Base-by-base conservation (phyloP, 2,797 vertebrate species). In the Ctenochaetus hawaiiensis region DNA sequence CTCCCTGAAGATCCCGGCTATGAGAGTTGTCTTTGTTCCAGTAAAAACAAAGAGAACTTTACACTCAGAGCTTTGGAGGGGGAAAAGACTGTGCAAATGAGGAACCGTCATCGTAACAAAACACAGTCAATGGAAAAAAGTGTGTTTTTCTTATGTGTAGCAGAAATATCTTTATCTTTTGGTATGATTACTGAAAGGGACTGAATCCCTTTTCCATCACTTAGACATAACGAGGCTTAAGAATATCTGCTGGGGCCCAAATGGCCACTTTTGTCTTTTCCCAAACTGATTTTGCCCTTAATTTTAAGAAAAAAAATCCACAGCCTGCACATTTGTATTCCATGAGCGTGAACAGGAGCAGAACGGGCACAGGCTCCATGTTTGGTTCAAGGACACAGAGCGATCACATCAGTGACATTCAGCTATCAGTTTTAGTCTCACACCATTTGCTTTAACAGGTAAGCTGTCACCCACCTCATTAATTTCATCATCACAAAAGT, bases 11-110 rank as follows among this genome's bases (percentile, higher is more conserved):
- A 59, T 17, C 41, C 10, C 41, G 39, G 84, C 74, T 75, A 39
- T 57, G 73, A 78, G 77, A 68, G 16, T 68, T 61, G n/a, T 71
- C 80, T 86, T 86, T 87, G 63, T 84, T 86, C 58, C 47, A 37
- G 58, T 59, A 52, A 71, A 78, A 88, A 86, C 80, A 86, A 78
- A 70, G 54, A 64, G 23, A 58, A 67, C 58, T 83, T 62, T 62
- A 34, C 58, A 11, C 44, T 18, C 18, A 72, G 49, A 54, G 22
- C 51, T 80, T 41, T 52, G 52, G 12, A 34, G 44, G 56, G 56
- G 30, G 52, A 74, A 45, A 53, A 8, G 48, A 62, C 72, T 44
- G 39, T 10, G 7, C 39, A 39, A 10, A 41, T 41, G 11, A 64
- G 57, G 44, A 63, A 17, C 45, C 41, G 48, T 48, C 45, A 23